Conservation (phyloP, 2,113 vertebrate species). For the Prionailurus bengalensis region DNA sequence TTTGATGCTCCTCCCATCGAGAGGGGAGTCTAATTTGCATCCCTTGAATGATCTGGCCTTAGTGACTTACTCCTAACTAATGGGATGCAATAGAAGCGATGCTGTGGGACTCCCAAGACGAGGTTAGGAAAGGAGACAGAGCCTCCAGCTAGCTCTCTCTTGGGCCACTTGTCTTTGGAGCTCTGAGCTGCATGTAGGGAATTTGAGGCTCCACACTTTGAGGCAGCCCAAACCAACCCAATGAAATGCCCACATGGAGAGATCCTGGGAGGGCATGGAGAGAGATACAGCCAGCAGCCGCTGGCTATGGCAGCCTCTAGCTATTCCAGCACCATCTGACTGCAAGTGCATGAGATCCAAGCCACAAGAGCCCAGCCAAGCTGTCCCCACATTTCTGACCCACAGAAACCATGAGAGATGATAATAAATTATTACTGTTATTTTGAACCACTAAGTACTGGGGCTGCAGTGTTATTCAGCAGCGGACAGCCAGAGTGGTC, state of each 20-base stretch:
- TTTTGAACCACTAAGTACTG: not conserved
- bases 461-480: not conserved
- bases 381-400: not conserved
- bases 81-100: not conserved
- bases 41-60: not conserved
- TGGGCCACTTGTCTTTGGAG: not conserved
- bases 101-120: not conserved
- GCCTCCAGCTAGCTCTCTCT: not conserved
- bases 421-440: not conserved
- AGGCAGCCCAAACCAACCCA: not conserved
- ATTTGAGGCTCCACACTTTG: not conserved
- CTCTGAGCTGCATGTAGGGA: not conserved
- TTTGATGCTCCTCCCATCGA: not conserved
- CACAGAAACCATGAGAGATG: not conserved
- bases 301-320: not conserved
- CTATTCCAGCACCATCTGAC: not conserved
- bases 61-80: not conserved
- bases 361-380: not conserved
- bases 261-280: rapidly evolving
- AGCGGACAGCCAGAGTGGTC: not conserved
- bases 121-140: not conserved
- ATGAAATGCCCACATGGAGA: not conserved
- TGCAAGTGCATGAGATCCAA: not conserved
- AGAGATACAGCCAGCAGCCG: not conserved
- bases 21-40: not conserved